Evolutionary conservation across 2,888 invertebrate genomes (phyloP).

Genomic region (Hetaerina titia): DNA sequence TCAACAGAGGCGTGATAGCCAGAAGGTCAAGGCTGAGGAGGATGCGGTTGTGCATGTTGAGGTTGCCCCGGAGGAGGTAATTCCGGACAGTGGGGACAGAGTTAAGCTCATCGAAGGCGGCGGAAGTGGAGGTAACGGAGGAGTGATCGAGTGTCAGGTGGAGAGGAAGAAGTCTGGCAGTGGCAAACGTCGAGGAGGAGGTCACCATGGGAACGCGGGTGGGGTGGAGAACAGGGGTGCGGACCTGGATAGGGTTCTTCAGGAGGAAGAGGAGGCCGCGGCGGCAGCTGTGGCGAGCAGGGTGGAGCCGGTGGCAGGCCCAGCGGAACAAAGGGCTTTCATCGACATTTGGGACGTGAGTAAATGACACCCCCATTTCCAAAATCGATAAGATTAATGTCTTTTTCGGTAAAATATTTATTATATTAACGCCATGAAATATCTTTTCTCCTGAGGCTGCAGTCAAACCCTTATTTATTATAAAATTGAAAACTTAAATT

Average conservation of each 20-base stretch:
- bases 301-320: not conserved
- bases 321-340: not conserved
- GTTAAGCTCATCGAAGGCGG: slow-evolving; percentile 16
- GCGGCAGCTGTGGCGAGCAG: not conserved
- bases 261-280: slow-evolving; percentile 22
- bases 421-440: no score
- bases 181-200: not conserved
- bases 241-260: slow-evolving; percentile 35
- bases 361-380: not conserved
- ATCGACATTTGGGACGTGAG: slow-evolving; percentile 60
- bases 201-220: not conserved
- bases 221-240: slow-evolving; percentile 48
- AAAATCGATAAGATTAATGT: no score
- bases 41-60: not conserved
- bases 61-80: not conserved
- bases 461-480: no score
- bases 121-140: not conserved
- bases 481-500: no score
- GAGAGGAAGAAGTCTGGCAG: not conserved
- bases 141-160: not conserved
- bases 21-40: not conserved
- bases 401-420: no score
- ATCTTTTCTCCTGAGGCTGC: no score
- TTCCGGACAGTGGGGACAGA: not conserved
- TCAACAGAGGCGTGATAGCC: slow-evolving; percentile 33